phyloP scores from a whole-genome alignment of 2,113 vertebrate genomes.

The Myotis yumanensis region DNA sequence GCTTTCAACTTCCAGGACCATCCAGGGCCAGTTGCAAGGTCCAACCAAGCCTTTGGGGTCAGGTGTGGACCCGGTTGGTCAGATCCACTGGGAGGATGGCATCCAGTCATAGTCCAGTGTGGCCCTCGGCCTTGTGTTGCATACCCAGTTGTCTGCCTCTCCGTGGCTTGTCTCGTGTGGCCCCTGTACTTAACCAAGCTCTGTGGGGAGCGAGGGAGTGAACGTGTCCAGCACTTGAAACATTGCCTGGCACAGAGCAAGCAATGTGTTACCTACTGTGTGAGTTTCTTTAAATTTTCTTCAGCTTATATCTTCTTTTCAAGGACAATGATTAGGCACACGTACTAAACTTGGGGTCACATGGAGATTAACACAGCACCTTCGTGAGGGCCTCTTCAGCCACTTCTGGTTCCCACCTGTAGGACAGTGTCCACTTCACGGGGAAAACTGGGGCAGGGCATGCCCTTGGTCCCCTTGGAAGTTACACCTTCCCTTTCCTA shows the following conservation, averaged over 20 bases:
- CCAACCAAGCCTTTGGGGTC: not conserved
- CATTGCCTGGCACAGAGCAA: too few species aligned
- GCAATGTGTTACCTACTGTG: not conserved
- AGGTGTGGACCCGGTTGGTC: not conserved
- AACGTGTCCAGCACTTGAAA: not conserved
- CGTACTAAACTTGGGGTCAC: too few species aligned
- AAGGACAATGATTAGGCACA: not conserved
- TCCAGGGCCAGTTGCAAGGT: not conserved
- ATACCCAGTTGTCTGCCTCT: too few species aligned
- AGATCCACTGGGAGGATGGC: not conserved
- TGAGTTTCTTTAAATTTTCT: not conserved
- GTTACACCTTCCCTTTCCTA: not conserved
- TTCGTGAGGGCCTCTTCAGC: not conserved
- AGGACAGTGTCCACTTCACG: not conserved
- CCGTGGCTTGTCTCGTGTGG: not conserved
- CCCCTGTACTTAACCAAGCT: too few species aligned
- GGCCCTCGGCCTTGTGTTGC: rapidly evolving
- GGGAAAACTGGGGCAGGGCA: not conserved
- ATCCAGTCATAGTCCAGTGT: not conserved
- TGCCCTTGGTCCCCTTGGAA: not conserved
- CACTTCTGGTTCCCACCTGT: not conserved
- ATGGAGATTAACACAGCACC: not conserved
- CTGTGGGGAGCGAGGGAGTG: not conserved
- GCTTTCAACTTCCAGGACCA: too few species aligned
- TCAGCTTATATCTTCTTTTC: not conserved